Evolutionary conservation across 2,888 invertebrate species (phyloP), one percentile per base, ranked within the genome.

Genomic region (Oligia fasciuncula): DNA sequence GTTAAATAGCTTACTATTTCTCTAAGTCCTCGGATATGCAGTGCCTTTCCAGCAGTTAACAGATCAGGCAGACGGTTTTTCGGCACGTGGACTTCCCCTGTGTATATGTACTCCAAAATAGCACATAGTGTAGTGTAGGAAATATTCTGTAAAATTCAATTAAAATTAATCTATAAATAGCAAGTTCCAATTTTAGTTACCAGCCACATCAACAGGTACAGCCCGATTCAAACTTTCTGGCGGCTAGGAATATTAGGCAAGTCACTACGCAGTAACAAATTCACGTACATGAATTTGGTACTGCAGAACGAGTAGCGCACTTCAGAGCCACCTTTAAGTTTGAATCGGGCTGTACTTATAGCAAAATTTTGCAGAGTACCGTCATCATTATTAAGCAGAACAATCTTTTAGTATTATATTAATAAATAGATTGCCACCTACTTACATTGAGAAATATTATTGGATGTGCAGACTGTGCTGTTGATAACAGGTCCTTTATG

Each of bases 361-460:
- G 35, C 23, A 19, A 54, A 5, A 70, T 54, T 57, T 35, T 23
- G 23, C 11, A 70, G 23, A 69, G 29, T 46, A 29, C 4, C 43
- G 0, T 9, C 29, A 67, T 40, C 19, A 43, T 29, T 57, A 71
- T 40, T 19, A 35, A 54, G 29, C 11, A 35, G 4, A 49, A 49
- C 4, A 35, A 9, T 14, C 1, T 49, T 43, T 40, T 40, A 17
- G 1, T 40, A 63, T 19, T 19, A 11, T 11, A 17, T 8, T 29
- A 40, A 65, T 65, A 63, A 35, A 63, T 63, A 35, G 11, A 40
- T 40, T 1, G 4, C 40, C 23, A 17, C 8, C 63, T 63, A 40
- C 65, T 93, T 91, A 97, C 97, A 94, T 96, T 96, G 65, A 97
- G 92, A 87, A 96, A 96, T 88, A 97, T 94, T 29, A 97, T 92